A percentile compares a stretch with the other conserved stretches of the same genome.
These are phyloP conservation scores for Platycheirus albimanus DNA, from an alignment of 2,888 invertebrate species.

Conservation along the genomic window DNA sequence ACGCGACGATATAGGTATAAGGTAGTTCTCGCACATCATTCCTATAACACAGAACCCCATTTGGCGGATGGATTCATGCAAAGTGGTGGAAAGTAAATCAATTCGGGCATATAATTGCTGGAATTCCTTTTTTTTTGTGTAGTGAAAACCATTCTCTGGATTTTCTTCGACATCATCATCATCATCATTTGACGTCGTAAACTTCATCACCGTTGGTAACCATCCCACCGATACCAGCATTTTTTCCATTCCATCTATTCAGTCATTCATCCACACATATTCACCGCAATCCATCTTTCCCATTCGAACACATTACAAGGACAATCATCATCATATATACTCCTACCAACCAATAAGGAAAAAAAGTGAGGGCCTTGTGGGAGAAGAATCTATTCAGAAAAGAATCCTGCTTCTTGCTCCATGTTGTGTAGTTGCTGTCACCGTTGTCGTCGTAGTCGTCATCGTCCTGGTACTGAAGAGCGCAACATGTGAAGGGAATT, in stretches of 20 bases:
- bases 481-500: constrained; percentile 73
- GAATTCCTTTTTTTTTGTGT: constrained; percentile 46
- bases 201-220: constrained; percentile 44
- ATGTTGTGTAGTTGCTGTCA: background rate
- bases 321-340: constrained; percentile 29
- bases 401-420: constrained; percentile 17
- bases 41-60: constrained; percentile 32
- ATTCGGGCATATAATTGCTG: constrained; percentile 74
- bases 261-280: constrained; percentile 71
- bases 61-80: constrained; percentile 63
- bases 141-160: constrained; percentile 58
- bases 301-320: constrained; percentile 62
- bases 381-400: constrained; percentile 6
- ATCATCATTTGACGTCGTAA: constrained; percentile 43
- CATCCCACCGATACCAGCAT: constrained; percentile 49
- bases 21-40: constrained; percentile 5
- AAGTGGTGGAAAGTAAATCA: constrained; percentile 73
- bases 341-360: no score
- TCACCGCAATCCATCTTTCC: constrained; percentile 70
- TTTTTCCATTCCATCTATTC: constrained; percentile 68
- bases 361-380: background rate
- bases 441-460: background rate
- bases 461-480: constrained; percentile 1
- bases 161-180: constrained; percentile 65
- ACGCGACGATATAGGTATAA: background rate